Conservation (phyloP, 2,113 vertebrate genomes). For the Eleginops maclovinus region DNA sequence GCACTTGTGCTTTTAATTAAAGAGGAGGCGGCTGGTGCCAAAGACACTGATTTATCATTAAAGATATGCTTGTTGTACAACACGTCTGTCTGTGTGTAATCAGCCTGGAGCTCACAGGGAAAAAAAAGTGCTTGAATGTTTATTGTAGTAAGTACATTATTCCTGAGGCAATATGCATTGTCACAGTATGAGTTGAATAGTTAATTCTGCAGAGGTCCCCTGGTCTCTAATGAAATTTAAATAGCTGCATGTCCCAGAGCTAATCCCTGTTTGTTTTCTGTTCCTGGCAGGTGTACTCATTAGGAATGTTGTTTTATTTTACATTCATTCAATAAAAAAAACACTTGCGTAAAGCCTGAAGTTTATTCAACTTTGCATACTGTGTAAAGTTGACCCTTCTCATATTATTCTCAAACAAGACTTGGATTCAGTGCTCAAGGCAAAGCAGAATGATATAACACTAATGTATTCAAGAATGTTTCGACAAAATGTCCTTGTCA, state of each 20-base stretch:
- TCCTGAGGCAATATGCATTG: constrained; percentile 25
- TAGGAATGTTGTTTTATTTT: constrained; percentile 64
- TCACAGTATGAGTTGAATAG: constrained; percentile 25
- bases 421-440: constrained; percentile 26
- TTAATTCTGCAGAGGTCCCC: constrained; percentile 48
- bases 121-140: constrained; percentile 39
- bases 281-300: constrained; percentile 66
- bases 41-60: constrained; percentile 19
- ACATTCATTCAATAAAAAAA: constrained; percentile 51
- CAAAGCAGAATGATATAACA: constrained; percentile 26
- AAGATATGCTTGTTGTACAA: constrained; percentile 4
- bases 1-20: background rate
- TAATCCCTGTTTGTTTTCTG: constrained; percentile 46
- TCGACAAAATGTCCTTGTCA: constrained; percentile 12
- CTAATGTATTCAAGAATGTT: constrained; percentile 23
- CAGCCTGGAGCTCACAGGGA: constrained; percentile 16
- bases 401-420: constrained; percentile 27
- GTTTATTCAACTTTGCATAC: constrained; percentile 59
- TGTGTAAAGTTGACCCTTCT: constrained; percentile 30
- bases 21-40: background rate
- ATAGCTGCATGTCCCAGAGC: constrained; percentile 43
- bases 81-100: constrained; percentile 19
- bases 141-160: constrained; percentile 45
- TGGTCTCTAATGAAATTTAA: constrained; percentile 70
- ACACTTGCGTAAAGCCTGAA: constrained; percentile 32